Conservation (phyloP, 2,113 vertebrate genomes). For the Cairina moschata region DNA sequence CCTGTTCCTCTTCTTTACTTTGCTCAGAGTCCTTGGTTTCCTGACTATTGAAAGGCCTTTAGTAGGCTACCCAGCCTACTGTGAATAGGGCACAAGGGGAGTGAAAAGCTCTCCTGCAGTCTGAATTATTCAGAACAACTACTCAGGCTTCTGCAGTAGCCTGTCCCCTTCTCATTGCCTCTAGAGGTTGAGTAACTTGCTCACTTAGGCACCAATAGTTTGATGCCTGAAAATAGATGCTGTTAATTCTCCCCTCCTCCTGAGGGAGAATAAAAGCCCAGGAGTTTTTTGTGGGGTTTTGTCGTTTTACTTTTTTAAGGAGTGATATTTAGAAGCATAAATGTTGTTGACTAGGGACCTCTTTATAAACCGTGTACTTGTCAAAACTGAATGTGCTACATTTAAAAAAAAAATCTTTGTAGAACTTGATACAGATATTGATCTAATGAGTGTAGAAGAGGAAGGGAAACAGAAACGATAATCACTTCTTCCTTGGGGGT, state of each 20-base stretch:
- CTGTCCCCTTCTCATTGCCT: neutral
- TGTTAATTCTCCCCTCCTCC: slow-evolving; percentile 22
- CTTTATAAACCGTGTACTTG: neutral
- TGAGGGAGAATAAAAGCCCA: neutral
- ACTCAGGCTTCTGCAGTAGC: neutral
- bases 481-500: neutral
- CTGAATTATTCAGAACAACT: neutral
- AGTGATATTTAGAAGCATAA: neutral
- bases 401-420: neutral
- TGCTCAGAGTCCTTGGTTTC: neutral
- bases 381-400: neutral
- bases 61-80: neutral
- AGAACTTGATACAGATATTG: neutral
- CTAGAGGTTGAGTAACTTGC: neutral
- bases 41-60: neutral
- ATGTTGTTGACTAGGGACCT: neutral
- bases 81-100: neutral
- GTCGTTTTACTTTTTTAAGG: neutral
- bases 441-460: neutral
- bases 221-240: slow-evolving; percentile 26
- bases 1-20: neutral
- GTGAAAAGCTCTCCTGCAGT: neutral
- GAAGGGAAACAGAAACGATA: neutral
- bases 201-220: neutral
- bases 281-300: neutral